These are phyloP conservation scores for Conus ventricosus DNA, from an alignment of 1,140 invertebrate genomes.

Conservation along the genomic window DNA sequence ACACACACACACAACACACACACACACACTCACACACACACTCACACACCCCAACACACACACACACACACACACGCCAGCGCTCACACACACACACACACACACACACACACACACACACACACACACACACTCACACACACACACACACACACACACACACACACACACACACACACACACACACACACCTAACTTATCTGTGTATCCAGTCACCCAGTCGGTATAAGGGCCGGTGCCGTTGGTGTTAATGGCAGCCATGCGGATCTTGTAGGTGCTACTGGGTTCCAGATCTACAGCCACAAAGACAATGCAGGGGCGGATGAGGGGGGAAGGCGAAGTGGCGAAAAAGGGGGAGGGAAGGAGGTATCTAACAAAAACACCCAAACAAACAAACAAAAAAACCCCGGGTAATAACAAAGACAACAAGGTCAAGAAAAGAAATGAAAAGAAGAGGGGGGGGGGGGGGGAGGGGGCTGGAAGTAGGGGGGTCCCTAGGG, in stretches of 20 bases:
- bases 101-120: not conserved
- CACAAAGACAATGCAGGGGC: not conserved
- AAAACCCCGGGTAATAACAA: no score
- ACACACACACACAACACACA: not conserved
- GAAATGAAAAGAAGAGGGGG: no score
- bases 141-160: not conserved
- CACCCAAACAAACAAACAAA: not conserved
- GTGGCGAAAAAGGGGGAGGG: not conserved
- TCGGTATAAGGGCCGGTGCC: slow-evolving; percentile 94
- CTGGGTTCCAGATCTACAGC: slow-evolving; percentile 81
- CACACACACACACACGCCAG: not conserved
- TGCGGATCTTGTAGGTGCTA: slow-evolving; percentile 87
- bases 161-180: not conserved
- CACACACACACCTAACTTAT: not conserved
- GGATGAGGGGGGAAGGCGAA: not conserved
- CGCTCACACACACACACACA: slow-evolving; percentile 12
- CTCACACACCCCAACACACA: not conserved
- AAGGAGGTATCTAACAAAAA: not conserved
- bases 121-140: not conserved
- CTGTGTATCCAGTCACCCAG: slow-evolving; percentile 80
- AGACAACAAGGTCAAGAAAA: no score
- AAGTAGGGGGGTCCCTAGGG: no score
- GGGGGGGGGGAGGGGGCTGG: no score
- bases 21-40: not conserved
- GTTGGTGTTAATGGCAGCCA: slow-evolving; percentile 94